Evolutionary conservation across 2,888 invertebrate species (phyloP).

Genomic region (Stenichneumon culpator): DNA sequence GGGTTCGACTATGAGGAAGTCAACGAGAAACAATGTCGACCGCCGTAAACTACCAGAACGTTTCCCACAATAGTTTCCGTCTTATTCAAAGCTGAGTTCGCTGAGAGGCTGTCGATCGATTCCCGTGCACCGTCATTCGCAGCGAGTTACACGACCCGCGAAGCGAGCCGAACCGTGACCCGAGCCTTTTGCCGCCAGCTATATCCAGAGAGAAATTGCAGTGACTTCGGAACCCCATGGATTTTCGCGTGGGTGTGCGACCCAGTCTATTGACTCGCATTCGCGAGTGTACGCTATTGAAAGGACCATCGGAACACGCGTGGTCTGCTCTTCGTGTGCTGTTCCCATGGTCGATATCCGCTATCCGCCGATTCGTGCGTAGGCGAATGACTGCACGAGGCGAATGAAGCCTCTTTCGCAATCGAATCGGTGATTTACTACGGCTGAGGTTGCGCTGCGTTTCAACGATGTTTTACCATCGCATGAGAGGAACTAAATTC

Average conservation of each 20-base stretch:
- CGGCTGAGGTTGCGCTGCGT: conserved; percentile 30
- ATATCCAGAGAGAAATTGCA: conserved; percentile 30
- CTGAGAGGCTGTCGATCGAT: conserved; percentile 47
- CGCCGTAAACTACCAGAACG: not conserved
- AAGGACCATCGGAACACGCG: conserved; percentile 29
- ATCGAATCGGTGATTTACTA: conserved; percentile 60
- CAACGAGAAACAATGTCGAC: conserved; percentile 27
- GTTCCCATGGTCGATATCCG: conserved; percentile 61
- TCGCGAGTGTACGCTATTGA: conserved; percentile 20
- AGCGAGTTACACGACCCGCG: conserved; percentile 41
- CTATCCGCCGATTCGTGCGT: conserved; percentile 40
- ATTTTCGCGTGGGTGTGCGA: conserved; percentile 32
- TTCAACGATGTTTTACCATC: conserved; percentile 5
- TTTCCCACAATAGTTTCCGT: conserved; percentile 56
- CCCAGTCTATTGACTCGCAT: conserved; percentile 30
- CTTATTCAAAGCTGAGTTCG: conserved; percentile 67
- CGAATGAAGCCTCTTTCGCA: conserved; percentile 51
- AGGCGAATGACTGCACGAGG: conserved; percentile 51
- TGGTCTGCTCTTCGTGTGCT: conserved; percentile 22
- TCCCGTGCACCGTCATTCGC: conserved; percentile 47
- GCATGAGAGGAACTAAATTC: not conserved
- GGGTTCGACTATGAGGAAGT: not conserved
- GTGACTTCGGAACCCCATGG: conserved; percentile 25
- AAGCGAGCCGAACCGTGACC: conserved; percentile 38
- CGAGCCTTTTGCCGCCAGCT: conserved; percentile 50